Base-by-base conservation (phyloP, 2,797 vertebrate genomes). In the Acanthurus tractus region DNA sequence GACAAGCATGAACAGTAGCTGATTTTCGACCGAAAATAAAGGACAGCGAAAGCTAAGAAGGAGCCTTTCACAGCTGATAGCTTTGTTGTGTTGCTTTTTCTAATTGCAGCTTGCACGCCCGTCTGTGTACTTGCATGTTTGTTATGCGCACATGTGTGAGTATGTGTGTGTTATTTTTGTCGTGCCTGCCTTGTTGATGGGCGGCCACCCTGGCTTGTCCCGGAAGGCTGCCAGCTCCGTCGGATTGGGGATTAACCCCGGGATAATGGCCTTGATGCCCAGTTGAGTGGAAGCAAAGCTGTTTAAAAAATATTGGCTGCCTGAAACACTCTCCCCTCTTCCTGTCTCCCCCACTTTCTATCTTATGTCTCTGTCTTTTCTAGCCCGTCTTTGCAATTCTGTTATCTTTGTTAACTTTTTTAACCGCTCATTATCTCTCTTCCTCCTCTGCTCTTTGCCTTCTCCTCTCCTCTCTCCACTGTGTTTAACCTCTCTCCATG, bases 271-370 rank as follows among this genome's bases (percentile, higher is more conserved):
- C 90, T 90, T 93, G 93, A 94, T 94, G 93, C 93, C 93, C 91
- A 93, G 93, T 91, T 93, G 92, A 95, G 93, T 94, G 93, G 92
- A 93, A 92, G 92, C 86, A 94, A 94, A 93, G 94, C 94, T 93
- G 92, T 94, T 95, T 95, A 95, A 94, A 93, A 94, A 92, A 93
- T 91, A 93, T 92, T 92, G 89, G 88, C 92, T 93, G 88, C 90
- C 84, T 78, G 88, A 93, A 82, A 90, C 90, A 87, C 88, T 92
- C 86, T 86, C 73, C 85, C 75, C 81, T 86, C 79, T 85, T 89
- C 86, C 81, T 86, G 76, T 88, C 84, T 88, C 78, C 82, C 75
- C 76, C 65, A 75, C 64, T 83, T 78, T 86, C 63, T 79, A 63
- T 87, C 79, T 73, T 78, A 81, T 58, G 49, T 79, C 76, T 85